Evolutionary conservation across 2,113 vertebrate species (phyloP).

Genomic region (Sakesphorus luctuosus): DNA sequence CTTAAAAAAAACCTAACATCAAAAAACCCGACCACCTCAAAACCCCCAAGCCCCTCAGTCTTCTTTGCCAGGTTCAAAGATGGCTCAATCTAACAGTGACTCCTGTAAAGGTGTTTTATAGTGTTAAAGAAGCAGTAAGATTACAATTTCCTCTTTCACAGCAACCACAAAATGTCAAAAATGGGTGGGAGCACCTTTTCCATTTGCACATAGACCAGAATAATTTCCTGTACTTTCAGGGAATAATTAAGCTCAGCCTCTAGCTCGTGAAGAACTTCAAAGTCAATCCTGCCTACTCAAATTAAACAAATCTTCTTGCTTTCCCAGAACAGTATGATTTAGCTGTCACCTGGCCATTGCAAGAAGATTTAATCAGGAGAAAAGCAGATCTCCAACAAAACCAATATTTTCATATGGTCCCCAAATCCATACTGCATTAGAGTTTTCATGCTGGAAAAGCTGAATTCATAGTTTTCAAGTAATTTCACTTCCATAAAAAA

Average conservation of each 20-base stretch:
- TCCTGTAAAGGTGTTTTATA: neutral
- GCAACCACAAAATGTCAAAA: neutral
- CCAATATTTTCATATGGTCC: neutral
- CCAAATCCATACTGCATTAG: neutral
- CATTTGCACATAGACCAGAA: neutral
- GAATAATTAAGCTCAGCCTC: neutral
- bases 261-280: neutral
- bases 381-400: neutral
- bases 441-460: neutral
- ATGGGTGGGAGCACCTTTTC: neutral
- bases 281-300: neutral
- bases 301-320: neutral
- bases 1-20: neutral
- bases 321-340: neutral
- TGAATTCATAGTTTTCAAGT: neutral
- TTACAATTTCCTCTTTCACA: neutral
- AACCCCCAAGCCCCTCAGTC: rapidly evolving
- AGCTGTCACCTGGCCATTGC: neutral
- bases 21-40: rapidly evolving
- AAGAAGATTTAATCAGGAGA: neutral
- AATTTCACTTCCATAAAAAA: neutral
- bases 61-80: neutral
- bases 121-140: neutral
- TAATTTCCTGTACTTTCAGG: neutral
- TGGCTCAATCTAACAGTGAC: neutral